These are phyloP conservation scores for Laterallus jamaicensis DNA, from an alignment of 2,113 vertebrate species.

Conservation along the genomic window DNA sequence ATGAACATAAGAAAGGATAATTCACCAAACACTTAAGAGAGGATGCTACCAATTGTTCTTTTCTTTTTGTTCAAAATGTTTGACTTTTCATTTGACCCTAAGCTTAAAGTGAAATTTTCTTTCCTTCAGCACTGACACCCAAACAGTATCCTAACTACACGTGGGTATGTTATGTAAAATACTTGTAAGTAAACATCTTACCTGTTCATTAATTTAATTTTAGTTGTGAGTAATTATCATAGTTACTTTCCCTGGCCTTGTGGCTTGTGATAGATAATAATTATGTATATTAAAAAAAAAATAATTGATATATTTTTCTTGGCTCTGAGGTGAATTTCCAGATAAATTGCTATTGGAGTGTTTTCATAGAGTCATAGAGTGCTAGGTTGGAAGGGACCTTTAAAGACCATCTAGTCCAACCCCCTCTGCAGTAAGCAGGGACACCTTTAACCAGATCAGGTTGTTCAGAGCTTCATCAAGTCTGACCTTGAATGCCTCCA, in stretches of 20 bases:
- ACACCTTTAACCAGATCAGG: too few species aligned
- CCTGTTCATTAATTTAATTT: background rate
- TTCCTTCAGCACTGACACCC: background rate
- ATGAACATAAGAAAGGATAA: background rate
- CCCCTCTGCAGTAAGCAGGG: too few species aligned
- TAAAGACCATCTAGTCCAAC: too few species aligned
- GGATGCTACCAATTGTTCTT: background rate
- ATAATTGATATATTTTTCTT: background rate
- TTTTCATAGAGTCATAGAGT: background rate
- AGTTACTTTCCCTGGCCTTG: background rate
- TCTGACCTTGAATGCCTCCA: too few species aligned
- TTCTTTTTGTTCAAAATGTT: background rate
- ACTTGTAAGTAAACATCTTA: background rate
- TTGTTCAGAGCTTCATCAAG: too few species aligned
- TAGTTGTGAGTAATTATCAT: background rate
- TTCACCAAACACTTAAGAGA: background rate
- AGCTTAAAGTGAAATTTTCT: background rate
- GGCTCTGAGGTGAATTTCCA: background rate
- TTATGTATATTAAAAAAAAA: accelerated
- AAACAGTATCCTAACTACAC: background rate
- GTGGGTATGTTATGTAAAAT: background rate
- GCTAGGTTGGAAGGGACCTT: too few species aligned
- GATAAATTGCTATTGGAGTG: background rate
- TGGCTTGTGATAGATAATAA: background rate
- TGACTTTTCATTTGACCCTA: background rate